Conservation (phyloP, 2,797 vertebrate species). For the Crocidura indochinensis region DNA sequence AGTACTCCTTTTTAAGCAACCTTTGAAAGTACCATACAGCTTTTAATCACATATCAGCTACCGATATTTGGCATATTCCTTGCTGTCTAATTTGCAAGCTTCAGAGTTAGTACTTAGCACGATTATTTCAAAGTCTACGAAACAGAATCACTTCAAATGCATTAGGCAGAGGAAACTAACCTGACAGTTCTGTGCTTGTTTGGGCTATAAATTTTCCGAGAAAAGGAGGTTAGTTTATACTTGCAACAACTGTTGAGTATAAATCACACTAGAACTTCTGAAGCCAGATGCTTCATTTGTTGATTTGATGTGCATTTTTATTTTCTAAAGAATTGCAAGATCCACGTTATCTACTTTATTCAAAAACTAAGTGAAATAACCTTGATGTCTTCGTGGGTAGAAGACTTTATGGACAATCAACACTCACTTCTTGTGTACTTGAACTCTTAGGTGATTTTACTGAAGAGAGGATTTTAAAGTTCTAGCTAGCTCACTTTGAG, state of each 20-base stretch:
- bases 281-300: constrained; percentile 79
- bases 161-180: neutral
- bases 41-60: neutral
- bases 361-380: constrained; percentile 58
- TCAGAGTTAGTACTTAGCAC: constrained; percentile 29
- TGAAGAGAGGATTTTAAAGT: constrained; percentile 71
- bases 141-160: constrained; percentile 54
- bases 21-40: constrained; percentile 39
- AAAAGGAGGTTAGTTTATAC: constrained; percentile 69
- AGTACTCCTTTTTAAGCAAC: neutral
- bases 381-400: constrained; percentile 49
- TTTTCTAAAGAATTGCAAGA: constrained; percentile 65
- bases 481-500: constrained; percentile 56
- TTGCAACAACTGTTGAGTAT: constrained; percentile 71
- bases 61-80: constrained; percentile 38
- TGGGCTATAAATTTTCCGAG: constrained; percentile 67
- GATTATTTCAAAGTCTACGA: constrained; percentile 41
- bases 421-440: constrained; percentile 73
- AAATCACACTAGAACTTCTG: constrained; percentile 78
- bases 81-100: constrained; percentile 21
- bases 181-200: neutral
- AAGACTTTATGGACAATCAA: constrained; percentile 59
- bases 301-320: constrained; percentile 78
- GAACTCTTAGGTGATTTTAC: constrained; percentile 76
- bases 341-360: constrained; percentile 49